These are phyloP conservation scores for Spisula solida DNA, from an alignment of 2,888 invertebrate genomes.

Conservation along the genomic window DNA sequence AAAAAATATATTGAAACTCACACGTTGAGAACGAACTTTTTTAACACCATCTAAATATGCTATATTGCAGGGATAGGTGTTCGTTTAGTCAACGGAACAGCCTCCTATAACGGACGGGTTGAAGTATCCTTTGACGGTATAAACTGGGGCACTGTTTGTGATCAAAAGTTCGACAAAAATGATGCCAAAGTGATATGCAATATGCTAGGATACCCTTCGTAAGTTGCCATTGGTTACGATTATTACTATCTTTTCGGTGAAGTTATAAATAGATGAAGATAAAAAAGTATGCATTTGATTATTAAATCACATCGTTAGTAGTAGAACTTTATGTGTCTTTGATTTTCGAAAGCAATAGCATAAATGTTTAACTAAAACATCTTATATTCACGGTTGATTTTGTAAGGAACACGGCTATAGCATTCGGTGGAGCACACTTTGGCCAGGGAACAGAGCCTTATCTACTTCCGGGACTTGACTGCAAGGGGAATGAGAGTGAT, in stretches of 20 bases:
- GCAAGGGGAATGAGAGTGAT: not conserved
- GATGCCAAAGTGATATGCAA: not conserved
- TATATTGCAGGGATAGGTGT: not conserved
- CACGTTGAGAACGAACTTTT: too few species aligned
- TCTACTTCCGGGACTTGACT: not conserved
- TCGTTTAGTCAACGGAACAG: not conserved
- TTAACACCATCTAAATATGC: too few species aligned
- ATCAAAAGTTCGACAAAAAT: not conserved
- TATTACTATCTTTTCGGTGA: too few species aligned
- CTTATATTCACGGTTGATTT: not conserved
- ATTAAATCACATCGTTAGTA: too few species aligned
- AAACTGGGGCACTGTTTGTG: slow-evolving; percentile 15
- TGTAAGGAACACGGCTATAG: not conserved
- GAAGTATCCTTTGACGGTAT: slow-evolving; percentile 1
- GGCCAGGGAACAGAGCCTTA: not conserved
- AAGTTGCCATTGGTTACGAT: not conserved
- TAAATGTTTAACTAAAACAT: not conserved
- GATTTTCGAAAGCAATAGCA: not conserved
- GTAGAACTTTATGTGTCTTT: too few species aligned
- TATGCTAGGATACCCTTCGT: not conserved
- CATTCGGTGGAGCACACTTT: not conserved
- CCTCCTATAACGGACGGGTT: not conserved
- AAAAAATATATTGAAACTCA: too few species aligned
- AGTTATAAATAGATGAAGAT: too few species aligned
- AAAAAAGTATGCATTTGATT: too few species aligned